A percentile compares a stretch with the other conserved stretches of the same genome.
Evolutionary conservation across 2,888 invertebrate species (phyloP).

Genomic region (Drosophila borealis): DNA sequence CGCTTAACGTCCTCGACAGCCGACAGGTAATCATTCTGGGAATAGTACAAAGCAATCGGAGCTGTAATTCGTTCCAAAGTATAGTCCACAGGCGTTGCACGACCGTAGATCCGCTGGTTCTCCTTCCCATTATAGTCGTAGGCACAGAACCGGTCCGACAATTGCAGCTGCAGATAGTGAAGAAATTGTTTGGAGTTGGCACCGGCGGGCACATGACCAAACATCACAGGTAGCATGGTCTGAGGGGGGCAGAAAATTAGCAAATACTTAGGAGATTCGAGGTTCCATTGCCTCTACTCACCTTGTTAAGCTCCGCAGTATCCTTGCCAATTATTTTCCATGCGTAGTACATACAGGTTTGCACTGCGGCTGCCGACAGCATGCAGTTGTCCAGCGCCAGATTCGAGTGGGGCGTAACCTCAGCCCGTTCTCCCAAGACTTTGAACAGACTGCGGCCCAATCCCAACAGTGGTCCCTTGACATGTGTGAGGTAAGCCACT

Average conservation of each 20-base stretch:
- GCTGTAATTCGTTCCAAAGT: constrained; percentile 84
- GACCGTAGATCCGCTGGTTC: constrained; percentile 86
- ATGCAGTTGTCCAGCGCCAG: constrained; percentile 46
- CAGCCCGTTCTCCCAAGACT: constrained; percentile 32
- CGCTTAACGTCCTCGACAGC: constrained; percentile 79
- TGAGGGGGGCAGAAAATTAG: constrained; percentile 67
- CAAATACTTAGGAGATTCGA: background rate
- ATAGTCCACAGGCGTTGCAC: constrained; percentile 85
- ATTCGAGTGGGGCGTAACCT: constrained; percentile 56
- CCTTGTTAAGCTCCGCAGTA: constrained; percentile 84
- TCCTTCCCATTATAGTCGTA: constrained; percentile 85
- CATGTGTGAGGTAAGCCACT: constrained; percentile 85
- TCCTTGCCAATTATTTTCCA: constrained; percentile 86
- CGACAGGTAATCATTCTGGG: constrained; percentile 86
- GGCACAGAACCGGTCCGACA: constrained; percentile 83
- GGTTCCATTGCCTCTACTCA: constrained; percentile 42
- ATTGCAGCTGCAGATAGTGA: constrained; percentile 86
- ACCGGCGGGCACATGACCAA: constrained; percentile 88
- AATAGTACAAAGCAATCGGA: constrained; percentile 86
- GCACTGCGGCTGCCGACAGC: constrained; percentile 30
- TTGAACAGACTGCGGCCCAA: constrained; percentile 68
- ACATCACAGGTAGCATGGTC: constrained; percentile 87
- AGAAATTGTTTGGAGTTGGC: constrained; percentile 85
- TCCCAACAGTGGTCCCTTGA: constrained; percentile 74
- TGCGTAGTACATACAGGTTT: constrained; percentile 80